Base-by-base conservation (phyloP, 2,113 vertebrate genomes). In the Micromys minutus region DNA sequence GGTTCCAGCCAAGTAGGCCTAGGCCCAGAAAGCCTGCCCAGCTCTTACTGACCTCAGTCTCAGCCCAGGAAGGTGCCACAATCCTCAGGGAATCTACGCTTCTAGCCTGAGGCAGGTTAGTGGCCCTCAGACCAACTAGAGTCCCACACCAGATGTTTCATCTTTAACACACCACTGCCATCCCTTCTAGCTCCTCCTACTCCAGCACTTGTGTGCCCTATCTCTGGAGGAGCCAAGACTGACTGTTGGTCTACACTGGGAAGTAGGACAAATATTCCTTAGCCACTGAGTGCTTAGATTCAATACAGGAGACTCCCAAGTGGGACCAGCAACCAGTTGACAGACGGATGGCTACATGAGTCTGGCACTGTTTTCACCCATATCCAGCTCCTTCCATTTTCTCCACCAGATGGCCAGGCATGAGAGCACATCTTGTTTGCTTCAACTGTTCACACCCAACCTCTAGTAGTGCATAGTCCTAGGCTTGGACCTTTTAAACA, bases 401-500 rank as follows among this genome's bases (percentile, higher is more conserved):
- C 72, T 89, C 89, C 80, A 57, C 3, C 13, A 63, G 36, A 88
- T 39, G 76, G 72, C 91, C 63, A n/a, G 6, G 52, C 55, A 67
- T 88, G 55, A 87, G 15, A 42, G 29, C 0, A 0, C 1, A 36
- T 39, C 77, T 57, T 55, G 31, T 39, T 90, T 92, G 65, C 31
- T 45, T 75, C 57, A 69, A 47, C 22, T 50, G 83, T 63, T 65
- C 19, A 77, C 1, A 90, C 80, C 57, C 71, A 89, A 6, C 13
- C 83, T 91, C 75, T 61, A 50, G 12, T 19, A 16, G 21, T 50
- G n/a, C n/a, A 52, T n/a, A 94, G 80, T 81, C n/a, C 45, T 57
- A n/a, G 69, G 26, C 72, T 94, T 19, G 36, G 29, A 92, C 39
- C 52, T 76, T 90, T 87, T 71, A 50, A 59, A 95, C 71, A 95